A percentile compares a stretch with the other conserved stretches of the same genome.
phyloP scores from a whole-genome alignment of 2,888 invertebrate genomes.

The Oscheius sp. region DNA sequence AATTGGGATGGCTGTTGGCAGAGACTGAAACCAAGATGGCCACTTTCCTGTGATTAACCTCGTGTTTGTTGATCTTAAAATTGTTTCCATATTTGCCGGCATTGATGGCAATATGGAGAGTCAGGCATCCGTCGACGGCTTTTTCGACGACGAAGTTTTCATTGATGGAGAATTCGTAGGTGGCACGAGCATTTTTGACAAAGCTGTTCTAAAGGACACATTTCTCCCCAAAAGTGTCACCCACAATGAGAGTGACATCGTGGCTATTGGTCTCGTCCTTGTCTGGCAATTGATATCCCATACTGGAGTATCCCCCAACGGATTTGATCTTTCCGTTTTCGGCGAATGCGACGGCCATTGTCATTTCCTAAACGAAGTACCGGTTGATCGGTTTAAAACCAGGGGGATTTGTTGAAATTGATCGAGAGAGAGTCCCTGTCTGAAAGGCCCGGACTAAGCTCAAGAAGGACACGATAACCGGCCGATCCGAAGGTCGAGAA shows the following conservation, averaged over 20 bases:
- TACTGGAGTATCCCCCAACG: conserved; percentile 42
- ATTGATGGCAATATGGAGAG: conserved; percentile 47
- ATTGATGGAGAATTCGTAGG: conserved; percentile 34
- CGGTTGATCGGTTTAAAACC: not conserved
- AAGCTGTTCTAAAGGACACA: conserved; percentile 21
- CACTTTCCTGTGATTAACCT: conserved; percentile 11
- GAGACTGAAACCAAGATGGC: conserved; percentile 1
- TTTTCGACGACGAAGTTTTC: conserved; percentile 39
- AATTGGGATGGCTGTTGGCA: conserved; percentile 33
- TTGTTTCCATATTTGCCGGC: conserved; percentile 44
- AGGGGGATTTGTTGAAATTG: not conserved
- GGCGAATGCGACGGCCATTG: conserved; percentile 47
- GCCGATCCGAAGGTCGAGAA: conserved; percentile 29
- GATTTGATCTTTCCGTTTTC: conserved; percentile 47
- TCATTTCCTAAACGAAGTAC: conserved; percentile 41
- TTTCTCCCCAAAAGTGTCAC: not conserved
- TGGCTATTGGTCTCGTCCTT: conserved; percentile 7
- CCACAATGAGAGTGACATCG: conserved; percentile 13
- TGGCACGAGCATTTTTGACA: conserved; percentile 33
- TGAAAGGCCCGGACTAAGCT: not conserved
- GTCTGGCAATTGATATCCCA: conserved; percentile 36
- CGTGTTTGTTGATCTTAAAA: conserved; percentile 45
- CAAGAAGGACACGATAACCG: conserved; percentile 17
- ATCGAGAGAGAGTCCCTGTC: too few relatives aligned
- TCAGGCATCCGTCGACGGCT: conserved; percentile 41